Conservation (phyloP, 2,113 vertebrate genomes). For the Mirza zaza region DNA sequence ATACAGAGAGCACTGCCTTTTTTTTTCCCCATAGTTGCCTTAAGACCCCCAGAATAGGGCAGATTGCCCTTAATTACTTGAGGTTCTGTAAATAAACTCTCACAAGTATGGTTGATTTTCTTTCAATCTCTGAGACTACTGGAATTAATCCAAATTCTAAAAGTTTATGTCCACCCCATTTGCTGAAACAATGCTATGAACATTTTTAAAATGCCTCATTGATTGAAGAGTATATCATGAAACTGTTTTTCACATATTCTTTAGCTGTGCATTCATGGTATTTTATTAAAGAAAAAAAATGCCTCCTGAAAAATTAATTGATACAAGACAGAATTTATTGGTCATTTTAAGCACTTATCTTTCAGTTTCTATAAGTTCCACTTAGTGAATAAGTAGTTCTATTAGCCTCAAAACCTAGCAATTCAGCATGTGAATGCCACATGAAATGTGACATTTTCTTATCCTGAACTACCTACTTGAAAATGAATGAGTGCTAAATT, state of each 20-base stretch:
- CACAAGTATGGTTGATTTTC: conserved; percentile 30
- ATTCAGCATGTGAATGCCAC: conserved; percentile 47
- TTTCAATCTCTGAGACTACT: conserved; percentile 26
- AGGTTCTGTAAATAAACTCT: background rate
- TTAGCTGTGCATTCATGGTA: conserved; percentile 34
- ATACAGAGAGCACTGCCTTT: background rate
- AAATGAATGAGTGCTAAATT: conserved; percentile 58
- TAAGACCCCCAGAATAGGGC: background rate
- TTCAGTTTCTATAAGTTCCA: conserved; percentile 48
- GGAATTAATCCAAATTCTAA: conserved; percentile 51
- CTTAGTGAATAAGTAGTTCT: conserved; percentile 36
- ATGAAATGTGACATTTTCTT: conserved; percentile 47
- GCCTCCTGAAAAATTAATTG: conserved; percentile 62
- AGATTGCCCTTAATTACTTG: conserved; percentile 34
- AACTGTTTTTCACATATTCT: conserved; percentile 55
- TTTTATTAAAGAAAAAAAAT: conserved; percentile 52
- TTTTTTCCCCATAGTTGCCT: background rate
- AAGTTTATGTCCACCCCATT: conserved; percentile 40
- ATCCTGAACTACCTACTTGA: conserved; percentile 57
- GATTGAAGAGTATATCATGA: conserved; percentile 35
- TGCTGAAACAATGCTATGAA: conserved; percentile 39
- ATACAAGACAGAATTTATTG: conserved; percentile 38
- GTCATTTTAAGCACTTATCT: conserved; percentile 43
- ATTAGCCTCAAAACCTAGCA: conserved; percentile 30
- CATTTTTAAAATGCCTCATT: conserved; percentile 57